Evolutionary conservation across 2,113 vertebrate genomes (phyloP).

Genomic region (Oncorhynchus masou): DNA sequence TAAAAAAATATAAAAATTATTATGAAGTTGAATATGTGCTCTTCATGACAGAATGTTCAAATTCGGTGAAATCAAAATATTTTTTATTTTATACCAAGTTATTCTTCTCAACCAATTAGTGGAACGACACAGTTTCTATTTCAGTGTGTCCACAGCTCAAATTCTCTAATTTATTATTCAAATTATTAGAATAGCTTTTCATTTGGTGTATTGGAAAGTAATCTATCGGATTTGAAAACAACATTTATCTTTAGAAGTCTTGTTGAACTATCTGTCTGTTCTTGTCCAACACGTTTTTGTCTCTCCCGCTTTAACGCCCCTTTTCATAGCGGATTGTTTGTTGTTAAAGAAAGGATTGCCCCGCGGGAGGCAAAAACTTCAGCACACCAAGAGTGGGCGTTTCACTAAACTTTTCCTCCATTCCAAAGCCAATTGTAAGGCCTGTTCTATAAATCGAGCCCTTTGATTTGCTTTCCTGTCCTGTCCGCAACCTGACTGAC

Average conservation of each 20-base stretch:
- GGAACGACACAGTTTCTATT: too few species aligned
- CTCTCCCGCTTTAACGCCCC: slow-evolving; percentile 43
- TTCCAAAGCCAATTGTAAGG: slow-evolving; percentile 60
- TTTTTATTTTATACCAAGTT: too few species aligned
- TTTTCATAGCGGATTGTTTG: slow-evolving; percentile 25
- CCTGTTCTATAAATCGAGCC: slow-evolving; percentile 21
- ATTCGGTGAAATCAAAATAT: too few species aligned
- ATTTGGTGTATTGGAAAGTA: too few species aligned
- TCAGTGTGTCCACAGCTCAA: too few species aligned
- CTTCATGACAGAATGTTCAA: too few species aligned
- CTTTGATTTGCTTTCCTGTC: slow-evolving; percentile 60
- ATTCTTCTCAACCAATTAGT: too few species aligned
- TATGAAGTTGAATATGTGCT: too few species aligned
- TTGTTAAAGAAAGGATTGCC: slow-evolving; percentile 2
- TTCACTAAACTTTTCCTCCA: slow-evolving; percentile 51
- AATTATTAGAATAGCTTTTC: too few species aligned
- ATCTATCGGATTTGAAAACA: neutral
- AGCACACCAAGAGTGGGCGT: slow-evolving; percentile 28
- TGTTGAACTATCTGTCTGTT: neutral
- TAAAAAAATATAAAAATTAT: too few species aligned
- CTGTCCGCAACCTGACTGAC: slow-evolving; percentile 65
- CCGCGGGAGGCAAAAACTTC: slow-evolving; percentile 49
- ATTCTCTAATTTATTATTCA: too few species aligned
- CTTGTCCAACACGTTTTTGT: slow-evolving; percentile 13
- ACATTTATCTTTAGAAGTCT: too few species aligned